A percentile compares a stretch with the other conserved stretches of the same genome.
These are phyloP conservation scores for Polyommatus iphigenia DNA, from an alignment of 2,888 invertebrate species.

Conservation along the genomic window DNA sequence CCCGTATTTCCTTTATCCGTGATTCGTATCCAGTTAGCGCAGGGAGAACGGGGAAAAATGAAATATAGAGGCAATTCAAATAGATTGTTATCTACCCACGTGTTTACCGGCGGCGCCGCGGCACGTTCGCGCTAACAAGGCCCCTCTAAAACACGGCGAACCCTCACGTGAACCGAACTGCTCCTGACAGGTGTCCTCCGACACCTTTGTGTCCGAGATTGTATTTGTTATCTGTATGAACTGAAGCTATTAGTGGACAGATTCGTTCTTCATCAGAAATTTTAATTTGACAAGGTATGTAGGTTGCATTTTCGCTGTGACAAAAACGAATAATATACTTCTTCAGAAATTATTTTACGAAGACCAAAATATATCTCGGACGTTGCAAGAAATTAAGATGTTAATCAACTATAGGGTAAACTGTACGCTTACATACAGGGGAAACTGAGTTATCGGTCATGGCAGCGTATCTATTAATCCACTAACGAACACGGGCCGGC, in stretches of 20 bases:
- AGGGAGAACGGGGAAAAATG: slow-evolving; percentile 74
- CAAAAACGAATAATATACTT: neutral
- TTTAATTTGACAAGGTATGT: neutral
- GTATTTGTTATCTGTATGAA: slow-evolving; percentile 4
- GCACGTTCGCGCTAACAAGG: slow-evolving; percentile 78
- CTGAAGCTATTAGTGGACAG: neutral
- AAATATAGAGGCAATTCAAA: slow-evolving; percentile 81
- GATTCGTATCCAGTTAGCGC: slow-evolving; percentile 75
- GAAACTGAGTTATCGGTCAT: neutral
- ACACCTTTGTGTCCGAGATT: slow-evolving; percentile 39
- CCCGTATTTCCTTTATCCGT: slow-evolving; percentile 72
- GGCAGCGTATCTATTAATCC: slow-evolving; percentile 38
- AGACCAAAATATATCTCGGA: neutral
- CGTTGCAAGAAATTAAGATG: neutral
- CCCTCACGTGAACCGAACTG: slow-evolving; percentile 66
- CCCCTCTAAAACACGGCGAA: slow-evolving; percentile 53
- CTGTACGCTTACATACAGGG: neutral
- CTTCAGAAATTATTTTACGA: neutral
- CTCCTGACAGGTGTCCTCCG: slow-evolving; percentile 67
- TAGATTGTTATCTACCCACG: slow-evolving; percentile 81
- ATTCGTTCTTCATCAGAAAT: neutral
- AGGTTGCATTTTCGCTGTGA: neutral
- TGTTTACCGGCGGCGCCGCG: slow-evolving; percentile 74
- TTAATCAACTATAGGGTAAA: neutral
- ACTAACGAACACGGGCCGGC: slow-evolving; percentile 41